phyloP scores from a whole-genome alignment of 2,888 invertebrate genomes.

The Dioctria linearis region DNA sequence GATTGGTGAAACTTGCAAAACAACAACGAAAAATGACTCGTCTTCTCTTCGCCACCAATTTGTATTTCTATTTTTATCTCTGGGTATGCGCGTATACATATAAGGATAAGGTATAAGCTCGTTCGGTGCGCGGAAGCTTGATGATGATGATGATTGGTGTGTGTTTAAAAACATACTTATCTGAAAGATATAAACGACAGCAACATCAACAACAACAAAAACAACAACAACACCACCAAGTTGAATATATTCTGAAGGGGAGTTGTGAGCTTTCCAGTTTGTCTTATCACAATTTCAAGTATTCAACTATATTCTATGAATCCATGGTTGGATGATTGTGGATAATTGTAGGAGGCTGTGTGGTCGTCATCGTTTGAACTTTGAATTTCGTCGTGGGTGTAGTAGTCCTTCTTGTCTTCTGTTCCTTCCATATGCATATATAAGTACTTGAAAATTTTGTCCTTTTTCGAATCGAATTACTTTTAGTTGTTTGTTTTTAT shows the following conservation, averaged over 20 bases:
- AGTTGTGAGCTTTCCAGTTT: slow-evolving; percentile 15
- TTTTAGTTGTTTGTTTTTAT: slow-evolving; percentile 13
- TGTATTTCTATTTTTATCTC: background rate
- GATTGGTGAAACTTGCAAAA: slow-evolving; percentile 21
- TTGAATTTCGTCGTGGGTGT: slow-evolving; percentile 47
- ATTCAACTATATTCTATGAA: too few species aligned
- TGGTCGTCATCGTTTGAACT: slow-evolving; percentile 53
- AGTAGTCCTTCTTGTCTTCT: background rate
- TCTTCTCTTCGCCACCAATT: background rate
- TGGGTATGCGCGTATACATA: slow-evolving; percentile 7
- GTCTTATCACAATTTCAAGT: slow-evolving; percentile 27
- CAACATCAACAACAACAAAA: slow-evolving; percentile 1
- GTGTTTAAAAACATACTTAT: slow-evolving; percentile 31
- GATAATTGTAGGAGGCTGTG: slow-evolving; percentile 43
- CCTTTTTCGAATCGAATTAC: background rate
- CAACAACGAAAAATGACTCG: background rate
- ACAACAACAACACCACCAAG: too few species aligned
- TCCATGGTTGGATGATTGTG: slow-evolving; percentile 13
- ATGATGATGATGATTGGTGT: slow-evolving; percentile 34
- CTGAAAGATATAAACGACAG: slow-evolving; percentile 22
- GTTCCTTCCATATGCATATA: slow-evolving; percentile 22
- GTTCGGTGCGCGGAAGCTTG: background rate
- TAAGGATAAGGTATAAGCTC: slow-evolving; percentile 15
- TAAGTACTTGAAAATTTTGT: background rate
- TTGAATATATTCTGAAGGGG: too few species aligned